Evolutionary conservation across 2,888 invertebrate species (phyloP).

Genomic region (Tribolium freemani): DNA sequence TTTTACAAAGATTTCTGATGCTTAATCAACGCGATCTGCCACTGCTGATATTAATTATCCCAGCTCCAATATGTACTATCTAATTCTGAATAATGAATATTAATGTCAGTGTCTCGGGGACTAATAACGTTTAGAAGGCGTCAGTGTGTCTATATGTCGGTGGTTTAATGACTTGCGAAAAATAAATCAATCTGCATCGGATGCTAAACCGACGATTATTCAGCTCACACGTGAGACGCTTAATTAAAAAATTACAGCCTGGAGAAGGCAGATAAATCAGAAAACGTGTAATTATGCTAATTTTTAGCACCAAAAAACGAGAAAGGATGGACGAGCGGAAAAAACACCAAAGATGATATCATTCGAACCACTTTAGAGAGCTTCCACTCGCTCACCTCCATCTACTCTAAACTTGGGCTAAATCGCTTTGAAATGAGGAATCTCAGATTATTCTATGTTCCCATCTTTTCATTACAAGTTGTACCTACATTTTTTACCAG

Average conservation of each 20-base stretch:
- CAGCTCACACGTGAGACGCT: not conserved
- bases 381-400: too few species aligned
- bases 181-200: not conserved
- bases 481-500: too few species aligned
- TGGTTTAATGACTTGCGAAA: constrained; percentile 13
- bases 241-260: not conserved
- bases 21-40: constrained; percentile 8
- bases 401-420: too few species aligned
- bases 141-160: constrained; percentile 6
- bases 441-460: too few species aligned
- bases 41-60: constrained; percentile 5
- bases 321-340: not conserved
- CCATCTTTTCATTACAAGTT: too few species aligned
- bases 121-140: constrained; percentile 16
- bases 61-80: constrained; percentile 17
- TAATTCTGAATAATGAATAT: constrained; percentile 10
- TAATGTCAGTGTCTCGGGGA: constrained; percentile 19
- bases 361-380: not conserved
- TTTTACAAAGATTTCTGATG: not conserved
- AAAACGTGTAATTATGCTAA: not conserved
- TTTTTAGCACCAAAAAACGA: not conserved
- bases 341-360: not conserved
- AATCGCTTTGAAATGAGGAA: too few species aligned
- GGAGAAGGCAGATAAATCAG: not conserved
- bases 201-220: not conserved